Percentiles rank a stretch among this genome's conserved stretches.
Conservation (phyloP, 2,888 invertebrate species). For the Synergus japonicus region DNA sequence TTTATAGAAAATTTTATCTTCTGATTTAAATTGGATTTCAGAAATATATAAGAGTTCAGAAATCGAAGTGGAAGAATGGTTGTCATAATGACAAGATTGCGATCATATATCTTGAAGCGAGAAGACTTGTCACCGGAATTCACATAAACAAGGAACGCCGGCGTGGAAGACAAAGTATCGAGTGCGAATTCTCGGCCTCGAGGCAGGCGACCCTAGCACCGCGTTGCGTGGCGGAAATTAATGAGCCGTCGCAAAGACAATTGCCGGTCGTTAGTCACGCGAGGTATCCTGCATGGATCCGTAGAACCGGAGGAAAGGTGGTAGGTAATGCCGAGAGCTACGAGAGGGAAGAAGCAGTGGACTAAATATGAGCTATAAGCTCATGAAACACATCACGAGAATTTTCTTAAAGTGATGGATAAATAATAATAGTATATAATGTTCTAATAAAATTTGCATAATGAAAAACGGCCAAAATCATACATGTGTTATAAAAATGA, state of each 20-base stretch:
- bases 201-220: slow-evolving; percentile 40
- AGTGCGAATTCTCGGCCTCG: slow-evolving; percentile 35
- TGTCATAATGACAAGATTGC: slow-evolving; percentile 14
- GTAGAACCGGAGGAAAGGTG: slow-evolving; percentile 11
- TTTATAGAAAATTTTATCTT: too few species aligned
- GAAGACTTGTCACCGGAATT: slow-evolving; percentile 42
- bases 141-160: slow-evolving; percentile 36
- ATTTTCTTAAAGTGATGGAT: not conserved
- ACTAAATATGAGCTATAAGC: slow-evolving; percentile 8
- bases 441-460: too few species aligned
- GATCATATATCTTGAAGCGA: slow-evolving; percentile 23
- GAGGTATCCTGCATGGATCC: slow-evolving; percentile 46
- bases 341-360: slow-evolving; percentile 10
- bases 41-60: not conserved
- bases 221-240: slow-evolving; percentile 62
- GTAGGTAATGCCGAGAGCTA: slow-evolving; percentile 11
- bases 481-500: too few species aligned
- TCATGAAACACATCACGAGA: not conserved
- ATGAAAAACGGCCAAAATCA: too few species aligned
- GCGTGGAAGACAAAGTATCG: slow-evolving; percentile 42
- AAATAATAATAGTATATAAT: too few species aligned
- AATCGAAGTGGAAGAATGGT: not conserved
- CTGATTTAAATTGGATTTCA: too few species aligned
- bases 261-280: slow-evolving; percentile 66
- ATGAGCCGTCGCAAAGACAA: slow-evolving; percentile 66